Evolutionary conservation across 2,888 invertebrate genomes (phyloP).

Genomic region (Harpalus rubripes): DNA sequence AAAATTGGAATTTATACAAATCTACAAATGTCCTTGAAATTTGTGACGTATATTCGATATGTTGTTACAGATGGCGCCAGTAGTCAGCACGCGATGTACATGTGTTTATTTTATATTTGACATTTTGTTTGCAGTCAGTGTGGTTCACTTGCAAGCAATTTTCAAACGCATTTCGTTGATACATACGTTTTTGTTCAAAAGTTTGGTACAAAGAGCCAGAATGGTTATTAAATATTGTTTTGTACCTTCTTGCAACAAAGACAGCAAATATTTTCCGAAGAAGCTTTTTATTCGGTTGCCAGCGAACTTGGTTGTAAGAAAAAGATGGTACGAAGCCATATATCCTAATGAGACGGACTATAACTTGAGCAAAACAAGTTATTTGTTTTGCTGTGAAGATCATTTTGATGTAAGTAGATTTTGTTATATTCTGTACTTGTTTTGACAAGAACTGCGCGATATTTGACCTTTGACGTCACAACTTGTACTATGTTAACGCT

Average conservation of each 20-base stretch:
- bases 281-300: constrained; percentile 9
- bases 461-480: too few relatives aligned
- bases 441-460: too few relatives aligned
- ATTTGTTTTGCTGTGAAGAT: neutral
- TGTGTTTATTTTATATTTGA: too few relatives aligned
- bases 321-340: neutral
- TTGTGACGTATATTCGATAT: too few relatives aligned
- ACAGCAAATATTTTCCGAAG: neutral
- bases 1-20: neutral
- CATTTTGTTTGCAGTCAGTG: too few relatives aligned
- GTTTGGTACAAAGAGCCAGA: neutral
- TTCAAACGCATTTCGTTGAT: too few relatives aligned
- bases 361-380: neutral
- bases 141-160: too few relatives aligned
- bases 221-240: constrained; percentile 19
- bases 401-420: neutral
- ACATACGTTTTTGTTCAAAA: too few relatives aligned
- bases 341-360: neutral
- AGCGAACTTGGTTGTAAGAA: neutral
- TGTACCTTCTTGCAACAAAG: constrained; percentile 18
- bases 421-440: neutral
- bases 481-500: too few relatives aligned
- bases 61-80: too few relatives aligned
- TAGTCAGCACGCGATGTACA: too few relatives aligned
- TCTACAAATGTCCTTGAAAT: neutral